A percentile compares a stretch with the other conserved stretches of the same genome.
These are phyloP conservation scores for Terrapene triunguis DNA, from an alignment of 2,113 vertebrate genomes.

Conservation along the genomic window DNA sequence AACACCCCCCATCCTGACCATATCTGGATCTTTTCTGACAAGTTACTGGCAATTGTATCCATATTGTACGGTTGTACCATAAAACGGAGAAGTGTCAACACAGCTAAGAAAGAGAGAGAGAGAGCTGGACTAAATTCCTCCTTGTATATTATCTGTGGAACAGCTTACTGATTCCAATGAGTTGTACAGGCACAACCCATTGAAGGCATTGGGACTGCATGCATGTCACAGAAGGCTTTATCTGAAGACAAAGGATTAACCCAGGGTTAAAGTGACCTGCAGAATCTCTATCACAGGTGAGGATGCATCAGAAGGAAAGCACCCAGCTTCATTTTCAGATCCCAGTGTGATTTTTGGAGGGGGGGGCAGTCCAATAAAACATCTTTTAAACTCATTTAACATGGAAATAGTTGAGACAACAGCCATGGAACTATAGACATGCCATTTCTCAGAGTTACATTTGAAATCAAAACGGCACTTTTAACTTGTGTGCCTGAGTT, in stretches of 20 bases:
- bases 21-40: not conserved
- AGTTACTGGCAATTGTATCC: not conserved
- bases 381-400: constrained; percentile 17
- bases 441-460: fast-evolving
- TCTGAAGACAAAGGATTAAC: not conserved
- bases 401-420: not conserved
- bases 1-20: not conserved
- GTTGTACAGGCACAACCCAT: not conserved
- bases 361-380: not conserved
- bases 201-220: not conserved
- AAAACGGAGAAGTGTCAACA: not conserved
- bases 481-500: constrained; percentile 48
- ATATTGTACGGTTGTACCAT: not conserved
- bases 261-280: constrained; percentile 1
- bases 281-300: not conserved
- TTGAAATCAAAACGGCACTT: not conserved
- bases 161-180: not conserved
- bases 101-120: not conserved
- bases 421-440: fast-evolving
- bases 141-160: not conserved
- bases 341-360: not conserved
- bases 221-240: not conserved
- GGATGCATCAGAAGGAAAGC: not conserved
- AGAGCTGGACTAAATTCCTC: not conserved
- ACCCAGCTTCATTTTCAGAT: not conserved